These are phyloP conservation scores for Furnarius figulus DNA, from an alignment of 2,113 vertebrate species.

Conservation along the genomic window DNA sequence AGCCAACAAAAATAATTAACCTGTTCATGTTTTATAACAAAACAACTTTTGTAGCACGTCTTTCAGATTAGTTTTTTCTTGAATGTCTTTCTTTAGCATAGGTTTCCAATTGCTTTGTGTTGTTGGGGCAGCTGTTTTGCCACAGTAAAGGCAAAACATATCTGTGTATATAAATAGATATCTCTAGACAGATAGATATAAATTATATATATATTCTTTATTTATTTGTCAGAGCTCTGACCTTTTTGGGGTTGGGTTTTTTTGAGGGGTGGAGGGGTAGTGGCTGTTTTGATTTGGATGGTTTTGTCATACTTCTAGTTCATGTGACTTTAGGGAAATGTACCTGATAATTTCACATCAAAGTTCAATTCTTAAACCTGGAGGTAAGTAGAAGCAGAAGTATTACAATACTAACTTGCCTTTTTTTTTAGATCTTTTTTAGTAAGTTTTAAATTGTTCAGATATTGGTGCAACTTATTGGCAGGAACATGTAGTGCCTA, in stretches of 20 bases:
- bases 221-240: not conserved
- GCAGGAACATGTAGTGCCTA: not conserved
- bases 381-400: not conserved
- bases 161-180: not conserved
- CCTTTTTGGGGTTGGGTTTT: not conserved
- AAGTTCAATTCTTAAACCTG: not conserved
- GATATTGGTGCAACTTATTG: not conserved
- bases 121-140: not conserved
- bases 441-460: not conserved
- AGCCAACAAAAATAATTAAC: not conserved
- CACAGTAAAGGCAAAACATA: not conserved
- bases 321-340: not conserved
- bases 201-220: not conserved
- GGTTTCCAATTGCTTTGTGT: not conserved
- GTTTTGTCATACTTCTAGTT: not conserved
- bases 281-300: not conserved
- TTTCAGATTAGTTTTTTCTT: not conserved
- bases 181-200: too few species aligned
- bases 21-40: not conserved
- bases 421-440: not conserved
- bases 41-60: not conserved
- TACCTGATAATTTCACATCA: not conserved
- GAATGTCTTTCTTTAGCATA: not conserved
- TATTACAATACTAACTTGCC: not conserved
- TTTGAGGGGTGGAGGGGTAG: rapidly evolving